Base-by-base conservation (phyloP, 2,113 vertebrate genomes). In the Cyphomyrus plagiostoma region DNA sequence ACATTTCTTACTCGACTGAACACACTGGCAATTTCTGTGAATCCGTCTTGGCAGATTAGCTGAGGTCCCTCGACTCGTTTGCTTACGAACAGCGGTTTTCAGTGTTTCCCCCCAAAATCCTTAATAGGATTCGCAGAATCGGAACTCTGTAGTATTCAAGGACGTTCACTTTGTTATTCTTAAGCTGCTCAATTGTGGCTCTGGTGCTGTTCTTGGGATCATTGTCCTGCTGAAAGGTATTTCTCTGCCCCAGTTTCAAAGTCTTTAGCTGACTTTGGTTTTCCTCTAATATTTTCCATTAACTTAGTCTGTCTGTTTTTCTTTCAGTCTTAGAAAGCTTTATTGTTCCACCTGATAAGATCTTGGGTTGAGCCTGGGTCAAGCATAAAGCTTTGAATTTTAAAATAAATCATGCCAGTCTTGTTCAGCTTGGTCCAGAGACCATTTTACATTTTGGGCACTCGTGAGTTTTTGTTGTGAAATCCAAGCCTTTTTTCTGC, bases 211-310 rank as follows among this genome's bases (percentile, higher is more conserved):
- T 48, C 42, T 84, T 84, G 11, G 45, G 39, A 46, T 45, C 45
- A n/a, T 48, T 17, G 9, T 84, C 82, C 82, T 48, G 23, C 82
- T 84, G 82, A 48, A 48, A 84, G 82, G 45, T 84, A 10, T 48
- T 46, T 84, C 39, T 84, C 19, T 84, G 82, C 9, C 82, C 82
- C 82, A 84, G 21, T 84, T 84, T 48, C 39, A 46, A 84, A 84
- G 82, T 84, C 82, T 84, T 84, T 84, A 48, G 45, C 82, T 6
- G 42, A 84, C 82, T 84, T 84, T 84, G 82, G 39, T 48, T 48
- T 48, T 48, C 80, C 19, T 48, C 7, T 84, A 48, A 42, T 46
- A 84, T 84, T 48, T 84, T 17, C 45, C 82, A 45, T 45, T 8
- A 46, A 19, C 48, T 84, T 48, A 4, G 23, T 11, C 45, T 23